These are phyloP conservation scores for Nasonia vitripennis DNA, from an alignment of 1,140 invertebrate genomes.

Conservation along the genomic window DNA sequence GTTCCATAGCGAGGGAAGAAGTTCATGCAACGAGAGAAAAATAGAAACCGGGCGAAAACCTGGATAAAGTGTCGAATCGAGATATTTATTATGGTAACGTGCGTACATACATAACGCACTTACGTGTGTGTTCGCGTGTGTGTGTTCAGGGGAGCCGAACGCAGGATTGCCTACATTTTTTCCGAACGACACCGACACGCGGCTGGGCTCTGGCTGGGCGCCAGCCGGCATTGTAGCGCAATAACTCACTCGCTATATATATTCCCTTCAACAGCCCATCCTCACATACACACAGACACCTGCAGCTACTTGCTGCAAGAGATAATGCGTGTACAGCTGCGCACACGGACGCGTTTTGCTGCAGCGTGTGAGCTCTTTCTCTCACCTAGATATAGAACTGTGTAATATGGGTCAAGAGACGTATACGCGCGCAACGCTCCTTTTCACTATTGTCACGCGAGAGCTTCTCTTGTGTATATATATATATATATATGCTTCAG, in stretches of 20 bases:
- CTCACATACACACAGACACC: not conserved
- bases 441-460: not conserved
- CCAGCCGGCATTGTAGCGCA: slow-evolving; percentile 32
- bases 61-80: slow-evolving; percentile 6
- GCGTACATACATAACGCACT: not conserved
- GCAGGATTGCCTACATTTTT: not conserved
- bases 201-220: not conserved
- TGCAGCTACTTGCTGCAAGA: not conserved
- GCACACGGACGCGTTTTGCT: not conserved
- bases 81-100: slow-evolving; percentile 12
- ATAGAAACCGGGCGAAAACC: not conserved
- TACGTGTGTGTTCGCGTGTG: not conserved
- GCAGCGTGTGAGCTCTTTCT: not conserved
- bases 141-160: not conserved
- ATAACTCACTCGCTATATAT: slow-evolving; percentile 29
- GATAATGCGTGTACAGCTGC: not conserved
- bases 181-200: not conserved
- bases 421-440: not conserved
- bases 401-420: not conserved
- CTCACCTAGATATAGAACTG: not conserved
- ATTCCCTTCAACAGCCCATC: not conserved
- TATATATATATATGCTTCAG: not conserved
- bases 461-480: not conserved
- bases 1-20: not conserved
- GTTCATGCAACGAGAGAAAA: not conserved